phyloP scores from a whole-genome alignment of 1,140 invertebrate species.

The Drosophila tropicalis region DNA sequence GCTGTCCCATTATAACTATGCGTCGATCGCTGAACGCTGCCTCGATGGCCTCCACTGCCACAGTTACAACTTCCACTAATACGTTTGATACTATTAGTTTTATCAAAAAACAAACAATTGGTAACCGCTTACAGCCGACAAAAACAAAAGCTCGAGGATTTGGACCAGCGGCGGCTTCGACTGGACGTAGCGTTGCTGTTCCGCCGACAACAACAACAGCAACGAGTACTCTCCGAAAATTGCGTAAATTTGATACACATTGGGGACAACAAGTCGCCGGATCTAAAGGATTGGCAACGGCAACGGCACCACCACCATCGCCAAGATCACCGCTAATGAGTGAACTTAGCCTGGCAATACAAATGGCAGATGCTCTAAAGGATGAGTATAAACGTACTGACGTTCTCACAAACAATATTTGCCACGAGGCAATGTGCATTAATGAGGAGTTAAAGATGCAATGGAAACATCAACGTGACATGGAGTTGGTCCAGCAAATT shows the following conservation, averaged over 20 bases:
- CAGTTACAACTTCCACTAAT: not conserved
- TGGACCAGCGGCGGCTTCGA: not conserved
- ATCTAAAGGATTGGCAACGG: slow-evolving; percentile 17
- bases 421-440: slow-evolving; percentile 36
- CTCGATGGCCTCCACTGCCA: no score
- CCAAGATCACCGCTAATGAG: slow-evolving; percentile 36
- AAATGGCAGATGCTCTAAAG: slow-evolving; percentile 17
- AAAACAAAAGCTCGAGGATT: not conserved
- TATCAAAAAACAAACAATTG: not conserved
- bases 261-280: slow-evolving; percentile 6
- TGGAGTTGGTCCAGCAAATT: slow-evolving; percentile 45
- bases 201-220: not conserved
- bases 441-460: slow-evolving; percentile 33
- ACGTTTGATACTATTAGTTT: not conserved
- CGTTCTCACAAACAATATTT: slow-evolving; percentile 36
- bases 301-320: slow-evolving; percentile 58
- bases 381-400: slow-evolving; percentile 40
- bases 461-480: slow-evolving; percentile 41
- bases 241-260: not conserved
- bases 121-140: not conserved
- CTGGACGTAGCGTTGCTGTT: not conserved
- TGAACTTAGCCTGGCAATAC: slow-evolving; percentile 21
- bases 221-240: not conserved
- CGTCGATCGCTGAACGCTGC: not conserved
- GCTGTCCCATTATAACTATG: not conserved